Conservation (phyloP, 2,888 invertebrate species). For the Falcaria lacertinaria region DNA sequence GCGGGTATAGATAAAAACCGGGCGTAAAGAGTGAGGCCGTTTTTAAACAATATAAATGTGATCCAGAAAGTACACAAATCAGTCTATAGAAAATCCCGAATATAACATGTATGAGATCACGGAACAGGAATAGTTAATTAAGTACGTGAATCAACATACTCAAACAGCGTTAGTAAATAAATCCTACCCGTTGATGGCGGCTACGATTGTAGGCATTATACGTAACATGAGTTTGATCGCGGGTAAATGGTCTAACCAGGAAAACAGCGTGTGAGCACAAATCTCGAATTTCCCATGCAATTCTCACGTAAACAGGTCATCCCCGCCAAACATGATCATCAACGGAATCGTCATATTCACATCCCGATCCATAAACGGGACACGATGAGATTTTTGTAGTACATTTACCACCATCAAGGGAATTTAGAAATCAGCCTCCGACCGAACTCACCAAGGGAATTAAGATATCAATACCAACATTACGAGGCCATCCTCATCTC, state of each 20-base stretch:
- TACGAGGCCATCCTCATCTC: slow-evolving; percentile 28
- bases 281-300: slow-evolving; percentile 46
- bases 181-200: background rate
- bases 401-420: slow-evolving; percentile 24
- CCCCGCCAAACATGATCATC: slow-evolving; percentile 34
- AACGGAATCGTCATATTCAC: slow-evolving; percentile 23
- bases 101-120: no score
- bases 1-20: background rate
- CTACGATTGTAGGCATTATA: background rate
- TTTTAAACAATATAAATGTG: background rate
- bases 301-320: slow-evolving; percentile 29
- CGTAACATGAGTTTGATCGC: slow-evolving; percentile 19
- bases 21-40: background rate
- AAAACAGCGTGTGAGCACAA: slow-evolving; percentile 27
- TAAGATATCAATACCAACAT: slow-evolving; percentile 30
- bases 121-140: no score
- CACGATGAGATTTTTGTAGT: slow-evolving; percentile 21
- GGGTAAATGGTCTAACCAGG: slow-evolving; percentile 39
- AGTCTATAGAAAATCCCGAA: no score
- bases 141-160: background rate
- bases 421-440: slow-evolving; percentile 29
- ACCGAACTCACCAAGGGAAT: slow-evolving; percentile 18
- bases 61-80: background rate
- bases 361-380: slow-evolving; percentile 27
- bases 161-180: background rate